phyloP scores from a whole-genome alignment of 2,888 invertebrate genomes.

The Camptogramma bilineatum region DNA sequence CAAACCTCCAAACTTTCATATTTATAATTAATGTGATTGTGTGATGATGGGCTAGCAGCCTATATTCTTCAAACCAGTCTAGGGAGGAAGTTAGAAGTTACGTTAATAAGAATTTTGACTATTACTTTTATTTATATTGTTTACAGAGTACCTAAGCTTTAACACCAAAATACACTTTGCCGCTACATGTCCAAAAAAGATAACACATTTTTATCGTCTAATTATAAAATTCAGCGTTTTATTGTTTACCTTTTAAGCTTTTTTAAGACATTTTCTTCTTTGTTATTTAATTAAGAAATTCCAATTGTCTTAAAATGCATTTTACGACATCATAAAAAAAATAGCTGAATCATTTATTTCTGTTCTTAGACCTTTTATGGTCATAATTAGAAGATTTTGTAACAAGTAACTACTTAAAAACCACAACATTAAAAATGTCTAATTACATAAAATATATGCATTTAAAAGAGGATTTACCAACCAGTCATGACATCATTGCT shows the following conservation, averaged over 20 bases:
- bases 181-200: background rate
- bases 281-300: constrained; percentile 21
- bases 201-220: constrained; percentile 10
- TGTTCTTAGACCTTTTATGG: constrained; percentile 9
- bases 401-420: background rate
- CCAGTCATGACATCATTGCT: no score
- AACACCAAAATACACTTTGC: background rate
- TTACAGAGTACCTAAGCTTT: background rate
- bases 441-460: background rate
- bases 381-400: background rate
- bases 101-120: no score
- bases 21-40: no score
- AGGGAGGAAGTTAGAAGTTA: no score
- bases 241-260: constrained; percentile 24
- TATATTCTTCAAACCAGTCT: no score
- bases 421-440: background rate
- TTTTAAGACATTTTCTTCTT: constrained; percentile 18
- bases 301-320: constrained; percentile 16
- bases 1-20: no score
- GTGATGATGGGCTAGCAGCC: no score
- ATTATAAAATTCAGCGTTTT: constrained; percentile 23
- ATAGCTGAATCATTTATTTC: constrained; percentile 7
- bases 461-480: background rate
- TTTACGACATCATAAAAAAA: constrained; percentile 17
- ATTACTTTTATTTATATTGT: no score